Conservation (phyloP, 2,113 vertebrate genomes). For the Chloropsis cyanopogon region DNA sequence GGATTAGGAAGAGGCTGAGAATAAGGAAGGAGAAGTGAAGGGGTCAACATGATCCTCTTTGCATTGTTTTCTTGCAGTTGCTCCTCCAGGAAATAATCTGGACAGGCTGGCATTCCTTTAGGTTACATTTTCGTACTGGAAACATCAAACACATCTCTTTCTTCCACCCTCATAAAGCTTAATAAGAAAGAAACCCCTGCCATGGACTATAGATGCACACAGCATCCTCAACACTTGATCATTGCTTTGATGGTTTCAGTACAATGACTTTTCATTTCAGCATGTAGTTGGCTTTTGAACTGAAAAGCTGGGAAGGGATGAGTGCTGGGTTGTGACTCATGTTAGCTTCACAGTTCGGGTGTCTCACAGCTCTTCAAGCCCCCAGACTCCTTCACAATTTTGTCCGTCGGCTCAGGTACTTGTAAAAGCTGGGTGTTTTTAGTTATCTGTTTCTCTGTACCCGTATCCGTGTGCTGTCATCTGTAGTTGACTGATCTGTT, state of each 20-base stretch:
- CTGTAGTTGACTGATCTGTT: background rate
- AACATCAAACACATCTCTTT: background rate
- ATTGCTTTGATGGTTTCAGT: background rate
- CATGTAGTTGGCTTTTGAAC: background rate
- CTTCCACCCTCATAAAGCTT: background rate
- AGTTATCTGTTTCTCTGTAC: background rate
- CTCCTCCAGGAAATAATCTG: background rate
- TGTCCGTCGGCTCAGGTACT: background rate
- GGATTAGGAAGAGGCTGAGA: background rate
- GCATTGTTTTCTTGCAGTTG: background rate
- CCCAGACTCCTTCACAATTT: background rate
- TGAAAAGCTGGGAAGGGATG: background rate
- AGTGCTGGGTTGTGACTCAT: background rate
- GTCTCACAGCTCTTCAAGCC: background rate
- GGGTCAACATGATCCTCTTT: background rate
- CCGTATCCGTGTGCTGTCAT: background rate
- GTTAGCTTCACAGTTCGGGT: background rate
- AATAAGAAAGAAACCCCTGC: background rate
- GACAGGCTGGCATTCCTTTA: background rate
- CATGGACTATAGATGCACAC: background rate
- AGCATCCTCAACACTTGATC: background rate
- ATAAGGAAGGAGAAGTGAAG: background rate
- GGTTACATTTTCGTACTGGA: background rate
- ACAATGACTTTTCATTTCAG: background rate
- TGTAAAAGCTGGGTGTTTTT: background rate